Evolutionary conservation across 37 sponge, comb jelly and placozoan species (phyloP).

Genomic region (Ianthella basta): DNA sequence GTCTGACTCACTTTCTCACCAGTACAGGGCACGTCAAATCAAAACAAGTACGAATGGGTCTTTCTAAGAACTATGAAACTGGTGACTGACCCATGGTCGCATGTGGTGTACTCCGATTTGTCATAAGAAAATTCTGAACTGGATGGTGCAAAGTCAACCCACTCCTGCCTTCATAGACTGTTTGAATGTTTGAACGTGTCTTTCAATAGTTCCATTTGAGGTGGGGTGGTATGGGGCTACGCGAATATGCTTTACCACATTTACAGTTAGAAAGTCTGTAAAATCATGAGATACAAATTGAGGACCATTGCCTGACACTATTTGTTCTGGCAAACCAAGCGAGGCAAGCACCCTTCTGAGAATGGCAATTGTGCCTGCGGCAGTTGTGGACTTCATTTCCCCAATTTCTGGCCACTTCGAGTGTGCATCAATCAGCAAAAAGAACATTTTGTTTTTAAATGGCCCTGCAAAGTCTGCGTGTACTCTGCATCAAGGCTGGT

Average conservation of each 20-base stretch:
- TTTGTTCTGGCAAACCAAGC: conserved; percentile 18
- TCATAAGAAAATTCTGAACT: not conserved
- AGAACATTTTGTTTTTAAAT: no score
- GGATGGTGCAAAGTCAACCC: not conserved
- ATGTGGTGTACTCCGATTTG: conserved; percentile 26
- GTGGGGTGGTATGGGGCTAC: conserved; percentile 19
- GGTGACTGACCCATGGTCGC: not conserved
- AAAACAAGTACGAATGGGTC: no score
- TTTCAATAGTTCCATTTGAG: conserved; percentile 7
- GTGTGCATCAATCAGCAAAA: conserved; percentile 29
- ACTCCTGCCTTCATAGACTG: not conserved
- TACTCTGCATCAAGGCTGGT: no score
- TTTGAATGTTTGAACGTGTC: conserved; percentile 28
- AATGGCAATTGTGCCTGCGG: not conserved
- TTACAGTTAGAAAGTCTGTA: not conserved
- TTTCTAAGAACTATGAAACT: no score
- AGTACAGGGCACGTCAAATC: no score
- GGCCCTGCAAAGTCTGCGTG: no score
- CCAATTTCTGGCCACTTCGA: conserved; percentile 31
- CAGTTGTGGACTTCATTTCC: conserved; percentile 22
- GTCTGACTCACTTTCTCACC: no score
- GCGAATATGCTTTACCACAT: conserved; percentile 15
- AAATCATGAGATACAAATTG: conserved; percentile 16
- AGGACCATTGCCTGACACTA: conserved; percentile 36
- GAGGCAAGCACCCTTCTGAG: conserved; percentile 22